Base-by-base conservation (phyloP, 2,113 vertebrate genomes). In the Proteles cristata region DNA sequence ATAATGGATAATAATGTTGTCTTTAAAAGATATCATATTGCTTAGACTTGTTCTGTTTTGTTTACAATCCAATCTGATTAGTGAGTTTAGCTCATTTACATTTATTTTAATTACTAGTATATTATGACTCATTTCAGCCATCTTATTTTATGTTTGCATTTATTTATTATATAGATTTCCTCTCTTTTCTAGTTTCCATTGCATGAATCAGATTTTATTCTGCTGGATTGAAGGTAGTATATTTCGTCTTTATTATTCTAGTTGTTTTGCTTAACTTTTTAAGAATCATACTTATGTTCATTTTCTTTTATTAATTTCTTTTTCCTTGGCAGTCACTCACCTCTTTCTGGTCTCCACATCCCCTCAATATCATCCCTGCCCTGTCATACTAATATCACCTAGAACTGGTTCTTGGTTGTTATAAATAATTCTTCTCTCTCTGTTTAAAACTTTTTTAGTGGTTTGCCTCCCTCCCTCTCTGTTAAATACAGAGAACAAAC, bases 61-160 rank as follows among this genome's bases (percentile, higher is more conserved):
- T 43, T 89, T 77, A 31, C 66, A 66, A 77, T 66, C 45, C 35
- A 58, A 73, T 66, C 19, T 28, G 28, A 63, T 35, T 74, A 58
- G 31, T 48, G 23, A 79, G 5, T 65, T 79, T 88, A 68, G 68
- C 33, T 97, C 53, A 58, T 86, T 90, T 63, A 10, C 53, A 76
- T 73, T 96, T 79, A 79, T 83, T 93, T 92, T 93, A 71, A 43
- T 83, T 82, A 33, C 31, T 55, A 35, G 19, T 65, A 71, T 33
- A 55, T 73, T 55, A 23, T 19, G 43, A 68, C 23, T 50, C 39
- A 86, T 71, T 90, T 77, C 50, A 82, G 43, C 12, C 58, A 50
- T 33, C 33, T 81, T 33, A 53, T 50, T 94, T 88, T 71, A 19
- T 43, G 35, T 26, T 77, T 79, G 12, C 65, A 68, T 9, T 48